Evolutionary conservation across 1,140 invertebrate species (phyloP).

Genomic region (Pollicipes pollicipes): DNA sequence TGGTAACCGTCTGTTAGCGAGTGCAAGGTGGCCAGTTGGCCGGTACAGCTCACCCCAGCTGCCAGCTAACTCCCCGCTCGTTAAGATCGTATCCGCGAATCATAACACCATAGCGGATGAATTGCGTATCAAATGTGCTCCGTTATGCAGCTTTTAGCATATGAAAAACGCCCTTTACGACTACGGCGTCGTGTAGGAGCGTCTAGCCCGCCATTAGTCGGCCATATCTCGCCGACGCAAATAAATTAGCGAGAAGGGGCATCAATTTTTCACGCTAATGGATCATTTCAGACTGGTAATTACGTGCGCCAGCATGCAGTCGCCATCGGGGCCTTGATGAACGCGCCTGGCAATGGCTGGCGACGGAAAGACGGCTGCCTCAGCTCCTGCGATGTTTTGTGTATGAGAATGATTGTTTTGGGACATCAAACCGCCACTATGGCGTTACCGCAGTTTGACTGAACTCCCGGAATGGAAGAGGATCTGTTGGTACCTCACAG

Average conservation of each 20-base stretch:
- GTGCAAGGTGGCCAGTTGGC: no score
- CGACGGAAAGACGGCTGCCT: not conserved
- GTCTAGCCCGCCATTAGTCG: not conserved
- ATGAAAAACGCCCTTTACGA: not conserved
- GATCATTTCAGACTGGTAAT: not conserved
- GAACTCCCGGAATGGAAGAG: no score
- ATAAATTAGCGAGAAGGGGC: not conserved
- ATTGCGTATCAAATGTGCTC: not conserved
- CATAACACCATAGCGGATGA: not conserved
- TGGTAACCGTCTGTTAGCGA: no score
- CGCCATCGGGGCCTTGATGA: not conserved
- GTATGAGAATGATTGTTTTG: no score
- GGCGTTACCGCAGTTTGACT: no score
- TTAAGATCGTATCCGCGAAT: not conserved
- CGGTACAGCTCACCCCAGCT: no score
- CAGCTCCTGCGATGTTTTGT: no score
- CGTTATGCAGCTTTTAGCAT: not conserved
- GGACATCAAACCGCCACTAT: no score
- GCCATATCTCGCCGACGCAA: not conserved
- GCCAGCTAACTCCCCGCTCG: no score
- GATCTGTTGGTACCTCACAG: no score
- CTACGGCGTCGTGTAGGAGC: not conserved
- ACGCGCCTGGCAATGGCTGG: not conserved
- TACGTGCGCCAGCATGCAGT: not conserved
- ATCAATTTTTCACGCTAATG: conserved; percentile 1